Percentiles rank a stretch among this genome's conserved stretches.
These are phyloP conservation scores for Microtus oregoni DNA, from an alignment of 2,113 vertebrate species.

Conservation along the genomic window DNA sequence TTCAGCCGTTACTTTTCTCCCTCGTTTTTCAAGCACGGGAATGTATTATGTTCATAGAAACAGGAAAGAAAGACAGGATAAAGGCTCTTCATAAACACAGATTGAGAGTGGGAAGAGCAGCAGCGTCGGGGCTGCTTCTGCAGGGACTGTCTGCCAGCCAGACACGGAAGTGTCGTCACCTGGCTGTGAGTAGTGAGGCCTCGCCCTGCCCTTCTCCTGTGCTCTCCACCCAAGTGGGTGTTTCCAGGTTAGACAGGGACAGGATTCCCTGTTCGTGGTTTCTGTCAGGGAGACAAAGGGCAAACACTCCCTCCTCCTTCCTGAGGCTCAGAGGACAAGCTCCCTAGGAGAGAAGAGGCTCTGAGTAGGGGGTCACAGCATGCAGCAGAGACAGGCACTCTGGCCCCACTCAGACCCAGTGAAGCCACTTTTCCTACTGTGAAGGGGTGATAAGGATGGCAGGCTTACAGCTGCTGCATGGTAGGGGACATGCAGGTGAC, in stretches of 20 bases:
- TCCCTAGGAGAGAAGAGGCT: background rate
- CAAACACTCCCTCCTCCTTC: background rate
- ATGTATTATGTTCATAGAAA: background rate
- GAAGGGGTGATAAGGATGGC: background rate
- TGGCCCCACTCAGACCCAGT: background rate
- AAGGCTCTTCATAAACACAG: background rate
- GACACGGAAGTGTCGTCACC: background rate
- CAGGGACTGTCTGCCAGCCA: background rate
- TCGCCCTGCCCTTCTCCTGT: background rate
- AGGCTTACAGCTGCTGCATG: accelerated
- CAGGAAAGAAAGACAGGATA: background rate
- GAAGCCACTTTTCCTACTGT: background rate
- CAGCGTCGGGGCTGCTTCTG: background rate
- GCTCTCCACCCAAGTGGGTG: too few species aligned
- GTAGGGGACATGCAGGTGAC: background rate
- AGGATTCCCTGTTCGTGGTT: accelerated
- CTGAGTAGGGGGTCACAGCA: accelerated
- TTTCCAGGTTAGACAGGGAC: too few species aligned
- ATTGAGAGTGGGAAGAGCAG: background rate
- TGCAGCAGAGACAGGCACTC: accelerated
- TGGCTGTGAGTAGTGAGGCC: background rate
- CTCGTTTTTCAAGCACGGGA: background rate
- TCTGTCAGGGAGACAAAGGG: background rate
- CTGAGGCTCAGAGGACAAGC: background rate
- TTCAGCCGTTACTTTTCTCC: background rate